Evolutionary conservation across 1,140 invertebrate species (phyloP).

Genomic region (Zaprionus camerounensis): DNA sequence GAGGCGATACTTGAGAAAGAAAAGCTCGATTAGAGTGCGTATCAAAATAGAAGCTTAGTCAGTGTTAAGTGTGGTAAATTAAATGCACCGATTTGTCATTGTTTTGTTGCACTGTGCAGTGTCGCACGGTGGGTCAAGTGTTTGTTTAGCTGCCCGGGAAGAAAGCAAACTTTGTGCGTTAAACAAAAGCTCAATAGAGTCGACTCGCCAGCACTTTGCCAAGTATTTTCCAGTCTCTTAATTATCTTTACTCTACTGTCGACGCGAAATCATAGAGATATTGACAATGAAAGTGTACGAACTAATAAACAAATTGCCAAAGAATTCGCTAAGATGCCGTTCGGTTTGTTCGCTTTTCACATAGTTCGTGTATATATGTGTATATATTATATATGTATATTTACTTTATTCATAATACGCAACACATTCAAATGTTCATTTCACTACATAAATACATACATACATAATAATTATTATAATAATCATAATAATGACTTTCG

Average conservation of each 20-base stretch:
- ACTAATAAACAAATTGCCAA: constrained; percentile 16
- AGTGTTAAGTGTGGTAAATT: constrained; percentile 49
- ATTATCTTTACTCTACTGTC: neutral
- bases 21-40: constrained; percentile 45
- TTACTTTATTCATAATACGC: constrained; percentile 66
- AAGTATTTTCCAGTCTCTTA: neutral
- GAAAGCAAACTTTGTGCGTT: constrained; percentile 47
- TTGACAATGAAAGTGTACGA: neutral
- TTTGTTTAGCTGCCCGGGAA: constrained; percentile 35
- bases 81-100: constrained; percentile 75
- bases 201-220: constrained; percentile 4
- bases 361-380: constrained; percentile 17
- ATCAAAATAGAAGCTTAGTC: constrained; percentile 46
- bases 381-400: constrained; percentile 41
- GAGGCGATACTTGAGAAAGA: neutral
- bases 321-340: constrained; percentile 5
- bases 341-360: constrained; percentile 15
- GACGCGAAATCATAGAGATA: neutral
- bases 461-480: constrained; percentile 64
- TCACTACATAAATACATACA: constrained; percentile 78
- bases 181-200: constrained; percentile 5
- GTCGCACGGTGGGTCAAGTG: constrained; percentile 70
- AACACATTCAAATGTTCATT: constrained; percentile 73
- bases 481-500: constrained; percentile 61
- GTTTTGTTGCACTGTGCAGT: constrained; percentile 48